Evolutionary conservation across 2,113 vertebrate genomes (phyloP), one percentile per base, ranked within the genome.

Genomic region (Actenoides lindsayi): DNA sequence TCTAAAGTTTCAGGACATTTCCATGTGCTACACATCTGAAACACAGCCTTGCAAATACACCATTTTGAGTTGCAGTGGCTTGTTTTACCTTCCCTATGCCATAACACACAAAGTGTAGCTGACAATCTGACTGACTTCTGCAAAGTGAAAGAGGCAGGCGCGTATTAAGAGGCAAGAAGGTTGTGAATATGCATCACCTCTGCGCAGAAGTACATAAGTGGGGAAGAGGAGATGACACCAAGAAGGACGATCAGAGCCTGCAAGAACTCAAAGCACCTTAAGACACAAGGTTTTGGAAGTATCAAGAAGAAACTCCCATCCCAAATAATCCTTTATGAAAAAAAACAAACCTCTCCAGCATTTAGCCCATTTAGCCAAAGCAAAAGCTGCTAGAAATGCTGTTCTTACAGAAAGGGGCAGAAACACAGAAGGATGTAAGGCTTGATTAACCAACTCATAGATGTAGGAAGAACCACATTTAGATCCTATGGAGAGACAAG

Each of bases 141-240:
- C 30, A 63, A 63, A 89, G 35, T 11, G 28, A 54, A 19, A 78
- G 68, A 69, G 30, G 71, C 7, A 44, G 39, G 24, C 0, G 0
- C 9, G 25, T 10, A 28, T 39, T 51, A 33, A 62, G 16, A 46
- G 41, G 30, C 39, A 54, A 53, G 50, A 76, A 75, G 57, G 20
- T 82, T 3, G 0, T 41, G 21, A 67, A 41, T 17, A 35, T 14
- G 30, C 2, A 2, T 67, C 62, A 75, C 25, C 27, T 76, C 76
- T 13, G 17, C 16, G 35, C 28, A 69, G 62, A 11, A 44, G 13
- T 24, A 59, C 0, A 0, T 46, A 50, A 68, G 2, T 44, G 33
- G 15, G 46, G 25, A 70, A 87, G 35, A 59, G 41, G 41, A 76
- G 69, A 48, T 8, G 30, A 79, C n/a, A 78, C 9, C 33, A 70